Base-by-base conservation (phyloP, 2,888 invertebrate species). In the Sinotaia quadrata region DNA sequence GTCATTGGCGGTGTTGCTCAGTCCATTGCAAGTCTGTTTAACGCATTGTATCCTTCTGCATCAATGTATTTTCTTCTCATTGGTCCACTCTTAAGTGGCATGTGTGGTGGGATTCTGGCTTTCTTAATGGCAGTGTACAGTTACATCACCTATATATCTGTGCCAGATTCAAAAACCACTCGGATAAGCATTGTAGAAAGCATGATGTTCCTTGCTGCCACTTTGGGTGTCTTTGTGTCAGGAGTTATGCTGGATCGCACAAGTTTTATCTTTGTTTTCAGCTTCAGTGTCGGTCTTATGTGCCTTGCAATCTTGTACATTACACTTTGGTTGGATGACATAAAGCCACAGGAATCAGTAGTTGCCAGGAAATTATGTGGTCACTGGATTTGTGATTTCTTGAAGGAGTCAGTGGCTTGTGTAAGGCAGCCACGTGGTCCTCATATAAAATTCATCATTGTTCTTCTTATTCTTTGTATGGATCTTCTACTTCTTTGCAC, bases 121-220 rank as follows among this genome's bases (percentile, higher is more conserved):
- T 82, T 88, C 27, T 83, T 89, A 37, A 87, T 89, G 87, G 81
- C 84, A 5, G 80, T 82, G 1, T 95, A 75, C 94, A 96, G 89
- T 88, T 95, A 95, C 84, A 91, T 96, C 58, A 92, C 94, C 0
- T 95, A 95, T 81, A 91, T 95, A 27, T 92, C 94, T 0, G 91
- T 92, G 0, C 78, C 91, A 1, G 88, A 91, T 69, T 91, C 92
- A 77, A 91, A 95, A 69, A 96, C 96, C 0, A 85, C 94, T 27
- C 90, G 95, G 71, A 93, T 96, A 4, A 94, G 94, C 0, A 92
- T 96, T 60, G 87, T 96, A 66, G 96, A 96, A 83, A 91, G 93
- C 0, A 92, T 93, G 79, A 94, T 95, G 83, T 91, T 96, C 77
- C 91, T 93, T 67, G 93, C 96, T 0, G 94, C 95, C 91, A 95